These are phyloP conservation scores for Phrynosoma blainvillii DNA, from an alignment of 2,113 vertebrate species.

Conservation along the genomic window DNA sequence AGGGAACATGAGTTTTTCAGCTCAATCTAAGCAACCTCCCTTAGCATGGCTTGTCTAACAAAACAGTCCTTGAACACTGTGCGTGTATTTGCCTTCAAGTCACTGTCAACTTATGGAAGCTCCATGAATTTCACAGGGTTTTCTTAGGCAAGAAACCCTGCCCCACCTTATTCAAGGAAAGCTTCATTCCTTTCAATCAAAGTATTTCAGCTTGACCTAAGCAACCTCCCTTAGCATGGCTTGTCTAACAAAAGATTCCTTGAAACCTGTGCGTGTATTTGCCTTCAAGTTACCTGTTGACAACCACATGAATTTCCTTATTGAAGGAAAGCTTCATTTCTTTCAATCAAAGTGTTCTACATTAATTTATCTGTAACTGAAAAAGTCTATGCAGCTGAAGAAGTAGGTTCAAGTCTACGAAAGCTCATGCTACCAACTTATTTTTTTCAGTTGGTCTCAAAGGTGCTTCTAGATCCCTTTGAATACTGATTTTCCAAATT, in stretches of 20 bases:
- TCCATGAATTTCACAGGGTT: too few relatives aligned
- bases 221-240: neutral
- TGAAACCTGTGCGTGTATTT: neutral
- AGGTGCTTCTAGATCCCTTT: too few relatives aligned
- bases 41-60: constrained; percentile 2
- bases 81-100: too few relatives aligned
- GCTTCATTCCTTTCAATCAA: neutral
- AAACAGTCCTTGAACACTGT: neutral
- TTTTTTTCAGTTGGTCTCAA: too few relatives aligned
- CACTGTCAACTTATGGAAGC: too few relatives aligned
- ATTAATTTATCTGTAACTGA: constrained; percentile 37
- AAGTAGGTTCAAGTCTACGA: too few relatives aligned
- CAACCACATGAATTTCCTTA: too few relatives aligned
- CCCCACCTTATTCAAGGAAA: neutral
- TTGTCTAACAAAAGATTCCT: neutral
- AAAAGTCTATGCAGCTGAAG: constrained; percentile 38
- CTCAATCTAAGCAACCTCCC: rapidly evolving
- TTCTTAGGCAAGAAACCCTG: too few relatives aligned
- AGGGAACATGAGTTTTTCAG: neutral
- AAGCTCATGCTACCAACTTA: too few relatives aligned
- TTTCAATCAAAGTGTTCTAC: constrained; percentile 49
- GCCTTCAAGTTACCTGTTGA: too few relatives aligned
- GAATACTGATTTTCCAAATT: too few relatives aligned
- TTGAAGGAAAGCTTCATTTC: neutral
- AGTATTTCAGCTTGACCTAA: rapidly evolving